Percentiles rank a stretch among this genome's conserved stretches.
phyloP scores from a whole-genome alignment of 2,113 vertebrate species.

The Etheostoma cragini region DNA sequence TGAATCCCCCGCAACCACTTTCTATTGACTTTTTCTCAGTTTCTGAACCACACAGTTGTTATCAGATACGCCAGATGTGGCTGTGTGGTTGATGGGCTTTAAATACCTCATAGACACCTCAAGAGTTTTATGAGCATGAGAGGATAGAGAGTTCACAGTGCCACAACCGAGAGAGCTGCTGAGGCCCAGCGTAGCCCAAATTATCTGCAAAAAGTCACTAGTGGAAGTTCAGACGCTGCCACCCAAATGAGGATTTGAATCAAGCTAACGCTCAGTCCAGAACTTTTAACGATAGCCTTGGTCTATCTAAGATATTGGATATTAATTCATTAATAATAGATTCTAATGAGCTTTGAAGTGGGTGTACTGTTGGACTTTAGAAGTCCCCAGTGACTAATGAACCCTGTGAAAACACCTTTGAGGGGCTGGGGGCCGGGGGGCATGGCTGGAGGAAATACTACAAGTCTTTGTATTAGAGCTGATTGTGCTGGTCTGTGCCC shows the following conservation, averaged over 20 bases:
- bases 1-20: slow-evolving; percentile 26
- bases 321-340: slow-evolving; percentile 87
- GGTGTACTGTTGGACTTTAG: slow-evolving; percentile 71
- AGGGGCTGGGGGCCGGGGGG: slow-evolving; percentile 71
- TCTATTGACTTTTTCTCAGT: slow-evolving; percentile 71
- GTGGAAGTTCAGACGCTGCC: slow-evolving; percentile 63
- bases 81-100: slow-evolving; percentile 63
- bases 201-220: slow-evolving; percentile 57
- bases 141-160: slow-evolving; percentile 48
- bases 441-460: slow-evolving; percentile 69
- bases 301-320: slow-evolving; percentile 79
- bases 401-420: slow-evolving; percentile 83
- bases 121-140: slow-evolving; percentile 59
- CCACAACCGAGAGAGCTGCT: slow-evolving; percentile 28
- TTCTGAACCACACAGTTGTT: slow-evolving; percentile 70
- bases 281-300: slow-evolving; percentile 84
- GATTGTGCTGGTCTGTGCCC: slow-evolving; percentile 75
- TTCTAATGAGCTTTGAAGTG: slow-evolving; percentile 82
- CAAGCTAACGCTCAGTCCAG: slow-evolving; percentile 75
- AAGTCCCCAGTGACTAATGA: slow-evolving; percentile 79
- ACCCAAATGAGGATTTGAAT: slow-evolving; percentile 67
- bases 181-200: slow-evolving; percentile 45
- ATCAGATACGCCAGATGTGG: slow-evolving; percentile 71
- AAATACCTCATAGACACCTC: slow-evolving; percentile 65
- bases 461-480: slow-evolving; percentile 85